phyloP scores from a whole-genome alignment of 2,113 vertebrate genomes.

The Solea solea region DNA sequence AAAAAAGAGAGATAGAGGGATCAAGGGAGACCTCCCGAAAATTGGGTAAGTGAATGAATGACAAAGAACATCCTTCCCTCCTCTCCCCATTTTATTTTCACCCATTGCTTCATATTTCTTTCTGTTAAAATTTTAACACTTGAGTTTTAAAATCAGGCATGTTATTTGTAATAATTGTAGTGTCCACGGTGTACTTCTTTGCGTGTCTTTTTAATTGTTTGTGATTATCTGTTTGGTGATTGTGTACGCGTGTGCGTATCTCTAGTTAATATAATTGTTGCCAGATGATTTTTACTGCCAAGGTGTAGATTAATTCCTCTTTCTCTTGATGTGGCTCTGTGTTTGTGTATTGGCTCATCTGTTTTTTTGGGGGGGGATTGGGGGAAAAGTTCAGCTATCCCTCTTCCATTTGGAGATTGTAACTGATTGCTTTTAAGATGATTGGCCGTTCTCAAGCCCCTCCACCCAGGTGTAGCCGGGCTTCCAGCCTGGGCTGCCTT shows the following conservation, averaged over 20 bases:
- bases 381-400: constrained; percentile 78
- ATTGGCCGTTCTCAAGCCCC: constrained; percentile 69
- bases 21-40: constrained; percentile 26
- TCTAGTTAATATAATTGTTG: constrained; percentile 33
- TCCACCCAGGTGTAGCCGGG: constrained; percentile 46
- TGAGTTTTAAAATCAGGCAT: constrained; percentile 34
- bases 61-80: constrained; percentile 11
- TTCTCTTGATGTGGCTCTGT: constrained; percentile 54
- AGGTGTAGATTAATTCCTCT: constrained; percentile 28
- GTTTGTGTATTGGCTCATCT: constrained; percentile 62
- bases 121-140: constrained; percentile 44
- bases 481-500: constrained; percentile 33
- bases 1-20: constrained; percentile 38
- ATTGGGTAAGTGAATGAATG: constrained; percentile 56
- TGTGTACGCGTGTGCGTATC: constrained; percentile 27
- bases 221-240: constrained; percentile 45
- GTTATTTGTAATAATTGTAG: constrained; percentile 16
- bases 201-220: constrained; percentile 29
- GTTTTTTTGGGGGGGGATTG: constrained; percentile 60
- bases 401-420: constrained; percentile 78
- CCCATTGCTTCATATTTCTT: constrained; percentile 20
- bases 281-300: constrained; percentile 18
- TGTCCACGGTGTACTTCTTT: constrained; percentile 17
- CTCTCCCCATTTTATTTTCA: constrained; percentile 18
- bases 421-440: constrained; percentile 81